Conservation (phyloP, 2,113 vertebrate genomes). For the Ahaetulla prasina region DNA sequence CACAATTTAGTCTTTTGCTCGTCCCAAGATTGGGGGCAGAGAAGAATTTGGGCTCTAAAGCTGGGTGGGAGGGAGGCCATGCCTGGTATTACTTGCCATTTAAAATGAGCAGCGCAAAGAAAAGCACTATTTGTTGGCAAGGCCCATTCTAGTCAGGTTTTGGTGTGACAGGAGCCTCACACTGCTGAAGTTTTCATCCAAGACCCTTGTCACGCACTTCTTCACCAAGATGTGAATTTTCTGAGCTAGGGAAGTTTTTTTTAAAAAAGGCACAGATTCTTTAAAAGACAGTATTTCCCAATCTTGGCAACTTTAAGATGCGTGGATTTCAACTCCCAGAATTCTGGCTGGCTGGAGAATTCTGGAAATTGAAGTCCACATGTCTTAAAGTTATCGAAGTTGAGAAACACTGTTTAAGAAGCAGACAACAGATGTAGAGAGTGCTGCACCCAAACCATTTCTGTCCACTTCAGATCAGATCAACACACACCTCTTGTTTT, state of each 20-base stretch:
- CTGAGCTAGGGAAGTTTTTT: not conserved
- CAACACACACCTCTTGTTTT: not conserved
- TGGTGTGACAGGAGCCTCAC: not conserved
- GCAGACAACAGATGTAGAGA: not conserved
- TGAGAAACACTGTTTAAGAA: not conserved
- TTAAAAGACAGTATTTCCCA: not conserved
- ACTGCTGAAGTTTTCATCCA: not conserved
- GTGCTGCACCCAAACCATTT: not conserved
- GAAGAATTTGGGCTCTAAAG: not conserved
- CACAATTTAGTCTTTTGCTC: not conserved
- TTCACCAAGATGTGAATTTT: not conserved
- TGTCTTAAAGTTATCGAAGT: not conserved
- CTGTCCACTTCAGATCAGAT: not conserved
- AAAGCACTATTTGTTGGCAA: not conserved
- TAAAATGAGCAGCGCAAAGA: not conserved
- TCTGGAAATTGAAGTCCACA: not conserved
- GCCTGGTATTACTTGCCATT: not conserved
- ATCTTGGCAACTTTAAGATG: not conserved
- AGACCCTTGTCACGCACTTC: not conserved
- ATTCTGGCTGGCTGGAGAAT: not conserved
- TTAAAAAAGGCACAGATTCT: not conserved
- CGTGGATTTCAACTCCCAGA: not conserved
- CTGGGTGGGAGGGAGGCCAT: not conserved
- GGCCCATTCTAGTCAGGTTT: not conserved
- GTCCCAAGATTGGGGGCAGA: not conserved